Conservation (phyloP, 2,113 vertebrate genomes). For the Pygoscelis adeliae region DNA sequence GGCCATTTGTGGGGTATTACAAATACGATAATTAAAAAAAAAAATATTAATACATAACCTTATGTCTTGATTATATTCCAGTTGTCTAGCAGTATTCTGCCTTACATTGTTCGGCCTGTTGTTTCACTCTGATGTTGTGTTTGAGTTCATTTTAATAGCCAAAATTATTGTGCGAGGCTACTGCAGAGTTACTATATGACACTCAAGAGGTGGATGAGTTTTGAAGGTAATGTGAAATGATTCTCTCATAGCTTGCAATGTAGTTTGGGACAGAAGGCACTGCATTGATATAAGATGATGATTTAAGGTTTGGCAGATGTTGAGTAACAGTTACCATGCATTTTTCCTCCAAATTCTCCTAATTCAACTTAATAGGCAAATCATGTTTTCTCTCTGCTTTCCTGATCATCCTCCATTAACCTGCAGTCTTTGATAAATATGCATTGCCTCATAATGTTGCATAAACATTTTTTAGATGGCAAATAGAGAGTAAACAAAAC, state of each 20-base stretch:
- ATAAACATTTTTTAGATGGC: slow-evolving; percentile 58
- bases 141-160: background rate
- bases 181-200: background rate
- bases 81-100: background rate
- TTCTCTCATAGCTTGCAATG: background rate
- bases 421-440: slow-evolving; percentile 51
- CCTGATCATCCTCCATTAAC: slow-evolving; percentile 44
- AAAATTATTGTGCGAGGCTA: background rate
- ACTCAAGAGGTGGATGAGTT: background rate
- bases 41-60: background rate
- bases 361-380: slow-evolving; percentile 39
- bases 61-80: background rate
- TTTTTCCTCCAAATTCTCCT: slow-evolving; percentile 47
- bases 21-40: background rate
- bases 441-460: slow-evolving; percentile 40
- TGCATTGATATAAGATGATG: slow-evolving; percentile 13
- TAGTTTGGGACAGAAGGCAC: background rate
- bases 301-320: slow-evolving; percentile 36
- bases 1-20: background rate
- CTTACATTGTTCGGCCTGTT: background rate
- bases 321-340: slow-evolving; percentile 13
- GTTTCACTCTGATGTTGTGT: background rate
- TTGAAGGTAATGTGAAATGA: background rate
- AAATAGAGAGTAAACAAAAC: slow-evolving; percentile 49
- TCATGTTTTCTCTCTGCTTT: slow-evolving; percentile 43